These are phyloP conservation scores for Spodoptera litura DNA, from an alignment of 1,140 invertebrate species.

Conservation along the genomic window DNA sequence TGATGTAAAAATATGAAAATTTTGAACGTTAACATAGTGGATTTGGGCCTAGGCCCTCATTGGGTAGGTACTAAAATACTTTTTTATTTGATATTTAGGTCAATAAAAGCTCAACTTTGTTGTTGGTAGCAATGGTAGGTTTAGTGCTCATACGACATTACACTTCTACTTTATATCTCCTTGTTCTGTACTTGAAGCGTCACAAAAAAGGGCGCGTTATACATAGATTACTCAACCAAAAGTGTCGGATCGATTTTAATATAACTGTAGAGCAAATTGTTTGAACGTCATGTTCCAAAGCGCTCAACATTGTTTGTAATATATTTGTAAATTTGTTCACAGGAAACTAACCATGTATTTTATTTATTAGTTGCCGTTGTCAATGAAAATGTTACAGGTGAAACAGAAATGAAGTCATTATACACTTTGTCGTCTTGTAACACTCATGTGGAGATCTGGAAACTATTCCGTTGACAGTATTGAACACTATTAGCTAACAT, in stretches of 20 bases:
- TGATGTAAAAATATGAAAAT: not conserved
- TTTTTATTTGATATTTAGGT: not conserved
- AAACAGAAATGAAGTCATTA: not conserved
- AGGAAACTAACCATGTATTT: slow-evolving; percentile 10
- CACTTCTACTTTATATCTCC: not conserved
- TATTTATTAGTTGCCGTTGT: not conserved
- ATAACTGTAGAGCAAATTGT: not conserved
- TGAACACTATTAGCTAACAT: not conserved
- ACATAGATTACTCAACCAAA: not conserved
- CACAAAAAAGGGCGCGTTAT: not conserved
- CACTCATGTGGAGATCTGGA: not conserved
- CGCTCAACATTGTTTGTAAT: slow-evolving; percentile 3
- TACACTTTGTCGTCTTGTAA: not conserved
- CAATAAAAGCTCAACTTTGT: not conserved
- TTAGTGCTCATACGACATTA: not conserved
- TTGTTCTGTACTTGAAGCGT: not conserved
- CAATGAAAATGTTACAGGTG: slow-evolving; percentile 6
- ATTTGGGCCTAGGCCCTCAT: too few relatives aligned
- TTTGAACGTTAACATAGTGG: not conserved
- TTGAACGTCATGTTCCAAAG: not conserved
- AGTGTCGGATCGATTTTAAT: slow-evolving; percentile 18
- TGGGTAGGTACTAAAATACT: too few relatives aligned
- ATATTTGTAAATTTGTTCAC: not conserved
- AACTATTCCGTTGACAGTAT: slow-evolving; percentile 9
- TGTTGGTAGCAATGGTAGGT: slow-evolving; percentile 5